phyloP scores from a whole-genome alignment of 2,113 vertebrate species.

The Neoarius graeffei region DNA sequence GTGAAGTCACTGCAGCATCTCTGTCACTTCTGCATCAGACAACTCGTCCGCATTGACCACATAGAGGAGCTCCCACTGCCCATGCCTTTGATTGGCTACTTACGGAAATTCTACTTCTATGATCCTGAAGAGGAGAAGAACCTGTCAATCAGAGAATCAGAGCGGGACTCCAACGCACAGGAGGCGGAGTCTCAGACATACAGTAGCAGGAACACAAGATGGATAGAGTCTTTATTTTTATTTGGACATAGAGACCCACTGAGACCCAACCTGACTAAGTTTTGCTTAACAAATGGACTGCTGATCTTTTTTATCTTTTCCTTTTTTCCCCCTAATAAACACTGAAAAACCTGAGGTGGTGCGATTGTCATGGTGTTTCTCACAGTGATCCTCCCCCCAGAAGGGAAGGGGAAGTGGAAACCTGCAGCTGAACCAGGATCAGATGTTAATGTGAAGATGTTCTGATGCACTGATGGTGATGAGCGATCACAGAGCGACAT shows the following conservation, averaged over 20 bases:
- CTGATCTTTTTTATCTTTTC: not conserved
- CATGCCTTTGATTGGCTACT: slow-evolving; percentile 83
- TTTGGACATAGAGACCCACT: slow-evolving; percentile 36
- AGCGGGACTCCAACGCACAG: slow-evolving; percentile 70
- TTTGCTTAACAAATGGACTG: slow-evolving; percentile 15
- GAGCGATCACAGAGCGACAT: not conserved
- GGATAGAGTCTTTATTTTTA: slow-evolving; percentile 48
- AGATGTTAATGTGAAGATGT: slow-evolving; percentile 48
- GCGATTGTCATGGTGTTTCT: slow-evolving; percentile 53
- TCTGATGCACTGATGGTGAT: not conserved
- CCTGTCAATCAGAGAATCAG: slow-evolving; percentile 79
- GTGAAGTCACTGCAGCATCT: slow-evolving; percentile 92
- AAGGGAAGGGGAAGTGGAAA: slow-evolving; percentile 64
- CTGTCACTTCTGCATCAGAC: slow-evolving; percentile 93
- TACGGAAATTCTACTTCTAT: slow-evolving; percentile 94
- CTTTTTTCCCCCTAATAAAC: no score
- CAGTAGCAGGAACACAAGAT: slow-evolving; percentile 68
- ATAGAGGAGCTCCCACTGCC: slow-evolving; percentile 83
- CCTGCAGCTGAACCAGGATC: slow-evolving; percentile 33
- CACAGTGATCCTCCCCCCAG: slow-evolving; percentile 63
- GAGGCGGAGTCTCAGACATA: slow-evolving; percentile 78
- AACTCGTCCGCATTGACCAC: slow-evolving; percentile 91
- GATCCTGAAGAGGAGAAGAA: slow-evolving; percentile 93
- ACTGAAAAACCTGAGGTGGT: slow-evolving; percentile 12
- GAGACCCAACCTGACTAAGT: not conserved